Evolutionary conservation across 2,888 invertebrate genomes (phyloP).

Genomic region (Philereme transversata): DNA sequence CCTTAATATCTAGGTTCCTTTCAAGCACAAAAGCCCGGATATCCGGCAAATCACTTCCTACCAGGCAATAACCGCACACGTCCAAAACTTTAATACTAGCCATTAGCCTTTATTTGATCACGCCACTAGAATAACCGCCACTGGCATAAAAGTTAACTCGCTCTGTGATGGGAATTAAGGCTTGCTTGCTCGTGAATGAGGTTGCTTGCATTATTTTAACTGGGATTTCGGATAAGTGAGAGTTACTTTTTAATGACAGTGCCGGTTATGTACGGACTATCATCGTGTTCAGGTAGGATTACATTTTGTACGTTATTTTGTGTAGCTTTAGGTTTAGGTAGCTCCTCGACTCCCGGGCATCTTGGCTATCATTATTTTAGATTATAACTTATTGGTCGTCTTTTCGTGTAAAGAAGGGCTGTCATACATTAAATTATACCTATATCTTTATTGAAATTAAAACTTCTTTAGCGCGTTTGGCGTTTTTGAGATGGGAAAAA

Average conservation of each 20-base stretch:
- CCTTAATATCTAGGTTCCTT: not conserved
- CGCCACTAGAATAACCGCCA: slow-evolving; percentile 6
- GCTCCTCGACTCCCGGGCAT: too few species aligned
- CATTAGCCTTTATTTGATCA: slow-evolving; percentile 22
- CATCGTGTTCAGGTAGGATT: too few species aligned
- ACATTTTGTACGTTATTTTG: too few species aligned
- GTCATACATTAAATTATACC: too few species aligned
- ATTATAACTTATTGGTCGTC: too few species aligned
- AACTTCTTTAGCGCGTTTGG: too few species aligned
- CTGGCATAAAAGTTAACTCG: slow-evolving; percentile 21
- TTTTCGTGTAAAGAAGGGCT: too few species aligned
- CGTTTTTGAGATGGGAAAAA: too few species aligned
- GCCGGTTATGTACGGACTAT: not conserved
- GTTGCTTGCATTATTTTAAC: slow-evolving; percentile 15
- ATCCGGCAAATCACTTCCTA: slow-evolving; percentile 3
- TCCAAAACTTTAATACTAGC: slow-evolving; percentile 10
- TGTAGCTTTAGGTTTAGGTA: too few species aligned
- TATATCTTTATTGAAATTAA: too few species aligned
- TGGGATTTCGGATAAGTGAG: slow-evolving; percentile 11
- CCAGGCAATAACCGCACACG: not conserved
- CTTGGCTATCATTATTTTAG: too few species aligned
- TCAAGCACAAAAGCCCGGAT: not conserved
- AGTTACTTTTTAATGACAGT: slow-evolving; percentile 13
- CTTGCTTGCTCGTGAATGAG: slow-evolving; percentile 11
- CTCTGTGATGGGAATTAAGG: slow-evolving; percentile 16